Evolutionary conservation across 53 echinoderm and acorn worm species (phyloP).

Genomic region (Holothuria leucospilota): DNA sequence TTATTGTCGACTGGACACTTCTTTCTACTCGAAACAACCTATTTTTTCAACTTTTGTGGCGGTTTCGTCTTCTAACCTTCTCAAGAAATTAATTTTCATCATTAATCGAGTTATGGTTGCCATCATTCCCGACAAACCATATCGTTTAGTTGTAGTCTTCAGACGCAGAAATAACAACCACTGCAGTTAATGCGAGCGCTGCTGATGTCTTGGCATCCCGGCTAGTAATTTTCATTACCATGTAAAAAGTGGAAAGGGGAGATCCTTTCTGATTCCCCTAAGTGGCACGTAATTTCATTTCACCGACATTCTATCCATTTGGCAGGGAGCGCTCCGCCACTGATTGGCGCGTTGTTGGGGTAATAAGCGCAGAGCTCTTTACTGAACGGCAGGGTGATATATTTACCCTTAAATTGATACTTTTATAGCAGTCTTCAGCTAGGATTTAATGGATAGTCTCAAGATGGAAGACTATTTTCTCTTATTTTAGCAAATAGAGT

Average conservation of each 20-base stretch:
- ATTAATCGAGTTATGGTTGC: slow-evolving; percentile 46
- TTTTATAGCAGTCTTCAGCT: slow-evolving; percentile 24
- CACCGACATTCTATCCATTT: slow-evolving; percentile 44
- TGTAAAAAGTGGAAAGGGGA: slow-evolving; percentile 45
- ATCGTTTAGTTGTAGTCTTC: too few relatives aligned
- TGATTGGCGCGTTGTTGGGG: slow-evolving; percentile 53
- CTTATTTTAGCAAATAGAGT: slow-evolving; percentile 4
- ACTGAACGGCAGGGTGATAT: slow-evolving; percentile 34
- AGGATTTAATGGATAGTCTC: slow-evolving; percentile 35
- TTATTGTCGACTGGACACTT: too few relatives aligned
- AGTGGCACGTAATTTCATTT: slow-evolving; percentile 61
- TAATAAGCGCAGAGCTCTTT: slow-evolving; percentile 42
- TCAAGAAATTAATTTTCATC: slow-evolving; percentile 35
- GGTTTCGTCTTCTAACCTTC: not conserved
- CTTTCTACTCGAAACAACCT: not conserved
- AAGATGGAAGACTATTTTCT: slow-evolving; percentile 9
- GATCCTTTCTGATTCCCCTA: slow-evolving; percentile 45
- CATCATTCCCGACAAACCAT: not conserved
- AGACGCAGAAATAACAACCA: slow-evolving; percentile 18
- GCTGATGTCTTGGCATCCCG: slow-evolving; percentile 27
- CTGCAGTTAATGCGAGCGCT: slow-evolving; percentile 28
- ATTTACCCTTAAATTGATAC: slow-evolving; percentile 51
- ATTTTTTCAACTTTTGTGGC: not conserved
- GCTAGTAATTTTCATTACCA: slow-evolving; percentile 54
- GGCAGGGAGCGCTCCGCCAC: slow-evolving; percentile 47